Conservation (phyloP, 2,888 invertebrate genomes). For the Nowickia ferox region DNA sequence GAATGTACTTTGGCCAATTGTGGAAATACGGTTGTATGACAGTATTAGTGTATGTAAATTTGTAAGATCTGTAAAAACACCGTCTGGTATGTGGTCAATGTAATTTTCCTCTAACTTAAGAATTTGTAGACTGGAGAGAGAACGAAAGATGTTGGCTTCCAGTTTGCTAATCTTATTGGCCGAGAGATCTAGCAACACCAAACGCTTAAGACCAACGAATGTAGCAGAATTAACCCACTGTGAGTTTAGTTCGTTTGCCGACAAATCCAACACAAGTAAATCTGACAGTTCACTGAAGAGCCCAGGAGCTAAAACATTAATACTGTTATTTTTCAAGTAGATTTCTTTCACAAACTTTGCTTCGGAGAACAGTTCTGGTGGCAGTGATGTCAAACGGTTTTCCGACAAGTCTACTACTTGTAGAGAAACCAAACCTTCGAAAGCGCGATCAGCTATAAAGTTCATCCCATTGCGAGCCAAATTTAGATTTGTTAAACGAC, state of each 20-base stretch:
- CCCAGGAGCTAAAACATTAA: conserved; percentile 92
- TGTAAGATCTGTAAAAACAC: conserved; percentile 93
- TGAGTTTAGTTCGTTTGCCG: conserved; percentile 92
- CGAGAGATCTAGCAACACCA: conserved; percentile 93
- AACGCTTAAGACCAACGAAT: conserved; percentile 93
- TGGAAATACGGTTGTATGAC: conserved; percentile 92
- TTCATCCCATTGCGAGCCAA: conserved; percentile 94
- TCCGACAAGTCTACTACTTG: conserved; percentile 94
- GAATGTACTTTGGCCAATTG: conserved; percentile 92
- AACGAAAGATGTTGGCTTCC: conserved; percentile 92
- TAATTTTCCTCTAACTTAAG: conserved; percentile 93
- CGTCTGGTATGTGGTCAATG: conserved; percentile 92
- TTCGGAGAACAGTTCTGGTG: conserved; percentile 92
- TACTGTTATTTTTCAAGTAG: conserved; percentile 94
- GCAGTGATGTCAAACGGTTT: conserved; percentile 94
- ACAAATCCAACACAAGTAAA: conserved; percentile 91
- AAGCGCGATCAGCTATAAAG: conserved; percentile 92
- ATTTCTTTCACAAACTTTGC: conserved; percentile 93
- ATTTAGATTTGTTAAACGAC: conserved; percentile 90
- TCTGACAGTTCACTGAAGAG: conserved; percentile 92
- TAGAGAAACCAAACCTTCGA: conserved; percentile 91
- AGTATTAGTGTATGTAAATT: conserved; percentile 94
- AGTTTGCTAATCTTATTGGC: conserved; percentile 92
- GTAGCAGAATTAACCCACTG: conserved; percentile 93
- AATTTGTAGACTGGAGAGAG: conserved; percentile 92